Conservation (phyloP, 2,113 vertebrate genomes). For the Mormyrus iriodes region DNA sequence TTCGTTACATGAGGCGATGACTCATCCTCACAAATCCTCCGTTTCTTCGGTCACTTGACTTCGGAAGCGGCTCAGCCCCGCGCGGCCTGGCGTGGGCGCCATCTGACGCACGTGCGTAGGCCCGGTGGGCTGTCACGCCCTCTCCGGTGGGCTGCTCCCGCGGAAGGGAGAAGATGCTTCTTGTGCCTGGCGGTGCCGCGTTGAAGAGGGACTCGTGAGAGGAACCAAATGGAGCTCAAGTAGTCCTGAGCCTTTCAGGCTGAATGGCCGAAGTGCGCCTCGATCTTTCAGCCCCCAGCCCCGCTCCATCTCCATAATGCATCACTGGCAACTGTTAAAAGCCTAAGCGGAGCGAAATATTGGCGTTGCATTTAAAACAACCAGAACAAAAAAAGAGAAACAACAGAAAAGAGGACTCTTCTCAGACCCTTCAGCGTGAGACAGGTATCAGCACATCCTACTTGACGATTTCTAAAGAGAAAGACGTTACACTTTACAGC, state of each 20-base stretch:
- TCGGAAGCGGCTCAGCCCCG: neutral
- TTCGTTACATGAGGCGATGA: neutral
- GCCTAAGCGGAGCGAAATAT: slow-evolving; percentile 22
- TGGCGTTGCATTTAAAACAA: slow-evolving; percentile 27
- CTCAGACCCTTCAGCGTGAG: slow-evolving; percentile 20
- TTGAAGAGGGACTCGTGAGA: slow-evolving; percentile 9
- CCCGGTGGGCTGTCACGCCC: neutral
- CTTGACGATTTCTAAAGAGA: slow-evolving; percentile 7
- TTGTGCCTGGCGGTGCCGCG: neutral
- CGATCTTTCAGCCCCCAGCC: neutral
- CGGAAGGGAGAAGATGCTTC: slow-evolving; percentile 3
- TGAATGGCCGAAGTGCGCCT: slow-evolving; percentile 16
- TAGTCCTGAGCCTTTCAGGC: slow-evolving; percentile 15
- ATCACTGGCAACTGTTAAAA: slow-evolving; percentile 26
- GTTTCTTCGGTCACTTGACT: neutral
- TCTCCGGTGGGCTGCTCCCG: neutral
- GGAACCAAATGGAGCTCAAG: slow-evolving; percentile 29
- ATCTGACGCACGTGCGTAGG: neutral
- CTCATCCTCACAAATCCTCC: neutral
- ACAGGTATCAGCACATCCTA: slow-evolving; percentile 7
- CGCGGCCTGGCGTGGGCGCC: neutral
- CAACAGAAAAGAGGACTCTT: slow-evolving; percentile 15
- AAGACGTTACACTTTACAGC: neutral
- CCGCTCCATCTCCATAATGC: slow-evolving; percentile 25
- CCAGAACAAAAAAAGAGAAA: slow-evolving; percentile 9